Evolutionary conservation across 2,888 invertebrate species (phyloP).

Genomic region (Lasioglossum malachurum): DNA sequence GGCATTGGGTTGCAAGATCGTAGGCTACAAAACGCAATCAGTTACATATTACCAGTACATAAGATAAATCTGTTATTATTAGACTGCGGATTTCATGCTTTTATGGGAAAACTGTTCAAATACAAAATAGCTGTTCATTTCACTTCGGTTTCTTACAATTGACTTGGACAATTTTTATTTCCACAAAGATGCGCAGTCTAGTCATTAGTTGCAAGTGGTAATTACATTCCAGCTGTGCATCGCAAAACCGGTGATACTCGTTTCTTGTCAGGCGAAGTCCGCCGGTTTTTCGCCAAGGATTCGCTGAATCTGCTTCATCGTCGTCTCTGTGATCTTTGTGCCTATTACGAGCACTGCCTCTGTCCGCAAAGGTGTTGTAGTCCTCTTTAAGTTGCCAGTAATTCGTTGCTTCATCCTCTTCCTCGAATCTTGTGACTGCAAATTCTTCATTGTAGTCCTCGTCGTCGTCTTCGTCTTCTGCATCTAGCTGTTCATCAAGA

Average conservation of each 20-base stretch:
- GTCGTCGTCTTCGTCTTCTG: slow-evolving; percentile 85
- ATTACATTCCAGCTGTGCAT: slow-evolving; percentile 92
- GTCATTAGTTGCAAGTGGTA: slow-evolving; percentile 14
- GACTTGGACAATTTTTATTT: slow-evolving; percentile 1
- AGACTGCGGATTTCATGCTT: background rate
- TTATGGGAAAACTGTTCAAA: background rate
- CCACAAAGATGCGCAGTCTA: background rate
- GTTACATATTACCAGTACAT: background rate
- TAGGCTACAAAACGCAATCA: slow-evolving; percentile 87
- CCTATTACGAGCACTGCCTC: slow-evolving; percentile 44
- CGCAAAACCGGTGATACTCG: slow-evolving; percentile 93
- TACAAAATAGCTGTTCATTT: background rate
- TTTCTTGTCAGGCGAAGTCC: slow-evolving; percentile 87
- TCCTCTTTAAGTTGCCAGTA: slow-evolving; percentile 75
- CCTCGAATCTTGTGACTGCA: slow-evolving; percentile 78
- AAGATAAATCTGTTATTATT: background rate
- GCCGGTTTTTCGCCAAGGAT: slow-evolving; percentile 84
- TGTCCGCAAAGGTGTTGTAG: slow-evolving; percentile 62
- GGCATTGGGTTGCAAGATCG: slow-evolving; percentile 93
- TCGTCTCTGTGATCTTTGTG: slow-evolving; percentile 76
- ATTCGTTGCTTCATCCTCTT: slow-evolving; percentile 75
- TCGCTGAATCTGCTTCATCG: slow-evolving; percentile 79
- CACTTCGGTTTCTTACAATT: background rate
- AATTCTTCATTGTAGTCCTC: slow-evolving; percentile 82
- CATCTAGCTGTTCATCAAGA: slow-evolving; percentile 55